These are phyloP conservation scores for Cepaea hortensis DNA, from an alignment of 2,888 invertebrate species.

Conservation along the genomic window DNA sequence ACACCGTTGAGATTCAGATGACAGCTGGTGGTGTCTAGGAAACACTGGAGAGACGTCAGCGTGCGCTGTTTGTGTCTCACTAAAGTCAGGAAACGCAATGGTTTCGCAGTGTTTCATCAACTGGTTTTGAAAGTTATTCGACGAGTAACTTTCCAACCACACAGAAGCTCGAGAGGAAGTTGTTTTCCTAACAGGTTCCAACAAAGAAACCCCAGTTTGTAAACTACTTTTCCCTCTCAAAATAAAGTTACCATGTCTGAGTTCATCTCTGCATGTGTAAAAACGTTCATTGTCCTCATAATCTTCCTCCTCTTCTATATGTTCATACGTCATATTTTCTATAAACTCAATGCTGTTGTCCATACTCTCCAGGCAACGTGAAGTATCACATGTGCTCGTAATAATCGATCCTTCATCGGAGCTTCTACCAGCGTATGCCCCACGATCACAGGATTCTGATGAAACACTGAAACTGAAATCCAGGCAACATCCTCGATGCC, in stretches of 20 bases:
- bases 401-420: neutral
- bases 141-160: slow-evolving; percentile 35
- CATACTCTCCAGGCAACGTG: neutral
- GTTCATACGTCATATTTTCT: neutral
- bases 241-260: slow-evolving; percentile 37
- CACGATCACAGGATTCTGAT: neutral
- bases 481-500: slow-evolving; percentile 17
- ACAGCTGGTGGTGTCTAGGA: neutral
- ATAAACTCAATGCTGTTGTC: slow-evolving; percentile 30
- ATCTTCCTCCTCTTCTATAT: slow-evolving; percentile 23
- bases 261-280: neutral
- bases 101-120: slow-evolving; percentile 27
- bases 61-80: neutral
- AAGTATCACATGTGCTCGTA: slow-evolving; percentile 9
- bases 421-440: neutral
- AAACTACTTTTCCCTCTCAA: neutral
- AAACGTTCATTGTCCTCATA: neutral
- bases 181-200: neutral
- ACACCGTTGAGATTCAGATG: neutral
- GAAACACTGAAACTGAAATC: neutral
- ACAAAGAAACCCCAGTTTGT: neutral
- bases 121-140: neutral
- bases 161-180: slow-evolving; percentile 23
- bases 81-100: neutral
- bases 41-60: neutral